These are phyloP conservation scores for Ichneumoninae sp. DNA, from an alignment of 2,888 invertebrate genomes.

Conservation along the genomic window DNA sequence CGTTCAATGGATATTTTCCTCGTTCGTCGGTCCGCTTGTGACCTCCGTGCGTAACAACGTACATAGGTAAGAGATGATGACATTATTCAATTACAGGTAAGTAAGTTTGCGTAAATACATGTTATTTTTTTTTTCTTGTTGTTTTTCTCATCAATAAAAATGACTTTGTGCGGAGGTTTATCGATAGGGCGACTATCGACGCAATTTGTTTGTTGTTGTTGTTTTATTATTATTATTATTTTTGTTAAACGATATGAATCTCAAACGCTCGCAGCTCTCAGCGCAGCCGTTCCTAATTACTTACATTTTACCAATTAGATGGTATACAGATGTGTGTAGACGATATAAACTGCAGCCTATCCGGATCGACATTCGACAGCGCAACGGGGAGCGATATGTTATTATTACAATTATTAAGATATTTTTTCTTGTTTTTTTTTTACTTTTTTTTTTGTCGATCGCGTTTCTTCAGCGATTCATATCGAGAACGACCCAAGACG, in stretches of 20 bases:
- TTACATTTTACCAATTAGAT: constrained; percentile 60
- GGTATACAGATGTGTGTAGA: constrained; percentile 47
- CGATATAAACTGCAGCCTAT: constrained; percentile 61
- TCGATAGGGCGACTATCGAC: constrained; percentile 61
- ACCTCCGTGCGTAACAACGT: constrained; percentile 18
- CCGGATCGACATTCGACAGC: constrained; percentile 63
- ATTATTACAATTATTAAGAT: constrained; percentile 60
- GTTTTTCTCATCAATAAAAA: constrained; percentile 53
- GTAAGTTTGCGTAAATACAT: constrained; percentile 55
- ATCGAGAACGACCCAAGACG: constrained; percentile 47
- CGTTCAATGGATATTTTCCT: constrained; percentile 29
- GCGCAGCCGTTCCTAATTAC: constrained; percentile 42
- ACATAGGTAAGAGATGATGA: constrained; percentile 44
- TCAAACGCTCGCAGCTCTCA: constrained; percentile 43
- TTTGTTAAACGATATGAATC: constrained; percentile 42
- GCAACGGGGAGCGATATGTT: constrained; percentile 66
- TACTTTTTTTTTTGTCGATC: neutral
- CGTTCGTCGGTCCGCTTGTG: constrained; percentile 1
- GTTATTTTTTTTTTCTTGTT: constrained; percentile 7
- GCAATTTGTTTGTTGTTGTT: constrained; percentile 27
- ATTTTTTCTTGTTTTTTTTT: constrained; percentile 28
- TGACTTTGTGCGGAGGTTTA: constrained; percentile 61
- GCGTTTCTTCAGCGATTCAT: constrained; percentile 10
- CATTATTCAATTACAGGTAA: constrained; percentile 57
- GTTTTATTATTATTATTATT: neutral